Evolutionary conservation across 2,797 vertebrate genomes (phyloP).

Genomic region (Odontamblyopus lacepedii): DNA sequence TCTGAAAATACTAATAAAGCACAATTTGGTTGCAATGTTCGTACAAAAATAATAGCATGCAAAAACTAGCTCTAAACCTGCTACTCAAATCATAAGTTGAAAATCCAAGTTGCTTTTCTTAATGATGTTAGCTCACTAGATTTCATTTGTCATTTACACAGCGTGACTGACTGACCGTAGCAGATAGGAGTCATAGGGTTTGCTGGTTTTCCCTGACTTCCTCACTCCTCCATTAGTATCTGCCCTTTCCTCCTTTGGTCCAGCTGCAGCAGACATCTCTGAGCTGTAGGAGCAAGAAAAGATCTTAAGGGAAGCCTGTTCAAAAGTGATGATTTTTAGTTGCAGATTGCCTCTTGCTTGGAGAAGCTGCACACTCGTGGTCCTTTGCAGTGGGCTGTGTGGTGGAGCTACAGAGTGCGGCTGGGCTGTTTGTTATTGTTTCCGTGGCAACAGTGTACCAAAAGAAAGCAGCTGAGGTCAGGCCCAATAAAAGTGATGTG

Average conservation of each 20-base stretch:
- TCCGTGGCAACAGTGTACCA: constrained; percentile 62
- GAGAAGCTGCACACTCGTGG: constrained; percentile 8
- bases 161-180: constrained; percentile 62
- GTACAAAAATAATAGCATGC: background rate
- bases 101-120: background rate
- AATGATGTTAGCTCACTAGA: too few relatives aligned
- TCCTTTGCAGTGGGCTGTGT: constrained; percentile 18
- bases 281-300: constrained; percentile 14
- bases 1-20: too few relatives aligned
- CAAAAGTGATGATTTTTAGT: constrained; percentile 7
- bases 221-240: constrained; percentile 37
- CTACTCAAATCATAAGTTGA: background rate
- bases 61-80: background rate
- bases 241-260: constrained; percentile 54
- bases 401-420: constrained; percentile 38
- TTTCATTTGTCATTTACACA: background rate
- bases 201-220: constrained; percentile 17
- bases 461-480: constrained; percentile 30
- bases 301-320: constrained; percentile 16
- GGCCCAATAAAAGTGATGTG: constrained; percentile 25
- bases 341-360: constrained; percentile 13
- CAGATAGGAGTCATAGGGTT: constrained; percentile 71
- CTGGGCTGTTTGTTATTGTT: constrained; percentile 67
- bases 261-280: constrained; percentile 76
- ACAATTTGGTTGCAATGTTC: background rate